Evolutionary conservation across 1,140 invertebrate species (phyloP), one percentile per base, ranked within the genome.

Genomic region (Drosophila prosaltans): DNA sequence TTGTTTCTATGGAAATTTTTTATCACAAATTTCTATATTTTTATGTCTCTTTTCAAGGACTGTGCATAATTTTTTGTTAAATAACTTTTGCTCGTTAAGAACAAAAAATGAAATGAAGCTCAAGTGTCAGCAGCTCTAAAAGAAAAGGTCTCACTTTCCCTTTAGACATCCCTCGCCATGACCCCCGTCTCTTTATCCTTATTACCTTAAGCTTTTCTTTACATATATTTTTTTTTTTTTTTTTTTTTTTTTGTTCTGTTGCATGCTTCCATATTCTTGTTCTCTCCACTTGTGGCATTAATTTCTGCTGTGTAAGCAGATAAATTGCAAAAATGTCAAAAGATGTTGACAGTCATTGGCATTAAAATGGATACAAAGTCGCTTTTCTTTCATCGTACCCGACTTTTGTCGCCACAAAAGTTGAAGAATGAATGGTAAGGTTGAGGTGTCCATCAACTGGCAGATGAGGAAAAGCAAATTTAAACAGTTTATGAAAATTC

Each of bases 271-370:
- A 70, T 76, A 65, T 76, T 77, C 71, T 77, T 77, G 45, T 77
- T 77, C 70, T 77, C 60, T 77, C 60, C 65, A 79, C 81, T 75
- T 79, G 79, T 85, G 83, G 82, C 82, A 88, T 88, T 86, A 86
- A 88, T 86, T 88, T 86, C 59, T 86, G 82, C 82, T 88, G 72
- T 80, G 82, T 86, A 88, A 86, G 82, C 82, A 86, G 83, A 86
- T 86, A 86, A 82, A 86, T 86, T 86, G 72, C 80, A 88, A 83
- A 58, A 86, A 88, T 79, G 69, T 76, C 75, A 72, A 60, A 65
- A 76, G 83, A 76, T 80, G 72, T 72, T 83, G 80, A 88, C 72
- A 86, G 82, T 86, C 82, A 86, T 88, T 68, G 80, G 61, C 80
- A 88, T 86, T 68, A 88, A 77, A 80, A 82, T 73, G 82, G 72